Evolutionary conservation across 2,797 vertebrate genomes (phyloP), one percentile per base, ranked within the genome.

Genomic region (Enteromius mattozi): DNA sequence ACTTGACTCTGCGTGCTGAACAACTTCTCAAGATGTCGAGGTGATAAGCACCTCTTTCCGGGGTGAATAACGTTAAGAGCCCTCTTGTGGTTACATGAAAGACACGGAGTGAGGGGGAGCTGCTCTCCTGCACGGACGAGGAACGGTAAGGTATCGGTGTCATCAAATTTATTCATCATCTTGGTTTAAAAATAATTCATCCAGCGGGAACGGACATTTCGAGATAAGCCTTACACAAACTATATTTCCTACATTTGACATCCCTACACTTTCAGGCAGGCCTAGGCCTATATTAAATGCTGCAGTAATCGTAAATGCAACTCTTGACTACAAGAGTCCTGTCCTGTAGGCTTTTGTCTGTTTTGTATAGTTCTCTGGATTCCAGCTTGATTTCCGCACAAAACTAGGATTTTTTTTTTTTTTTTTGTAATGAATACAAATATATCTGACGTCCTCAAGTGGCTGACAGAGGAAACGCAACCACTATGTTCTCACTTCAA

Each of bases 11-110:
- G n/a, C 3, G 12, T 3, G 16, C 27, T 47, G 27, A 35, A 21
- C 12, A 35, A 21, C 6, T n/a, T 30, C 24, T 65, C 0, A 19
- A 19, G 54, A 40, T 24, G 12, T 21, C 10, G 40, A 40, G 19
- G 49, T 51, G 49, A 3, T 40, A 40, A 40, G 5, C 16, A 17
- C 13, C 35, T 78, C 30, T 63, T 27, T 45, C 37, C 42, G 2
- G 30, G 42, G 6, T 66, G 6, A 49, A 16, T 54, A 40, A 8
- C 35, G 5, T 19, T 33, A 6, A 45, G 30, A 7, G 80, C 51
- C 80, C 68, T 72, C 80, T 72, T 45, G 68, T 61, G 80, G 68
- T 45, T 42, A 42, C 42, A 59, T 13, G 14, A 47, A 17, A 27
- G 19, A 17, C n/a, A n/a, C 21, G 5, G 12, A 7, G 21, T 3